Base-by-base conservation (phyloP, 2,113 vertebrate genomes). In the Anarrhichthys ocellatus region DNA sequence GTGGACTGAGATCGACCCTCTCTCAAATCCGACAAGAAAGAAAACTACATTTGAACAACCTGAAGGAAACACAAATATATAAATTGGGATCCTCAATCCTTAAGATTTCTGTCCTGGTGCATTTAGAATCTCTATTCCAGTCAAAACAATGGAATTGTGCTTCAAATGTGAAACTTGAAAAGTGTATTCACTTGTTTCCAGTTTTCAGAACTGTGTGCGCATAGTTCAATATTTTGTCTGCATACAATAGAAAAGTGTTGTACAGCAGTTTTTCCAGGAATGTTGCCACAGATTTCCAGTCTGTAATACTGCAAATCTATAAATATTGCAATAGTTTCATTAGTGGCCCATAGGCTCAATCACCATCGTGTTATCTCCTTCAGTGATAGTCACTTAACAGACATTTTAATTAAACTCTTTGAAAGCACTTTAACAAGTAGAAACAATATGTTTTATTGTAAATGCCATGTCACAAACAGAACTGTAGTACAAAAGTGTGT, bases 381-480 rank as follows among this genome's bases (percentile, higher is more conserved):
- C 14, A 46, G 50, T 52, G 50, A 52, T 2, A 52, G 50, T 4
- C 22, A 54, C 22, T n/a, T n/a, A n/a, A n/a, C n/a, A n/a, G 2
- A n/a, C 9, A 56, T 56, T 1, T 13, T 13, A 54, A 3, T 10
- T 1, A 56, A 24, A 24, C 50, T 52, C 20, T 22, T 46, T 46
- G 44, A 46, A 9, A 48, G 2, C 52, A 56, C n/a, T 63, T 24
- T 2, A 27, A 54, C 18, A 32, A 65, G 10, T 61, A 54, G 27
- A 81, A 74, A 75, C 46, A 20, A 29, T n/a, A 2, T 0, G 2
- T 69, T 81, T 84, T 75, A 84, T 81, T 74, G 46, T 52, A 71
- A 66, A 6, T 72, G 15, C 7, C 15, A 27, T 46, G 40, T 78
- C 34, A 75, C 34, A 62, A 67, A 54, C 18, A 61, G 11, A 40